Base-by-base conservation (phyloP, 2,888 invertebrate genomes). In the Trachelus troglodyta region DNA sequence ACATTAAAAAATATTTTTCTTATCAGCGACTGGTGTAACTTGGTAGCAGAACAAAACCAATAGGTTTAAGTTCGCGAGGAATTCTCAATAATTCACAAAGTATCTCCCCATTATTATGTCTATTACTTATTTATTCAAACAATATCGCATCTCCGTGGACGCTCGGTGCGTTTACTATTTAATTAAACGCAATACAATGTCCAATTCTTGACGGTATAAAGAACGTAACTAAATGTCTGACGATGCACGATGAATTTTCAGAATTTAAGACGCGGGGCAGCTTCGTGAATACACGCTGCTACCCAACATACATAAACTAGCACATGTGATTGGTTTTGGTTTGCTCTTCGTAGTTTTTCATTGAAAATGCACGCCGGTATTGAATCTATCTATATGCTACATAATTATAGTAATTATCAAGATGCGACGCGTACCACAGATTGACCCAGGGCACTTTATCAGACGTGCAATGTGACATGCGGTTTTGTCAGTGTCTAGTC, bases 1-100 rank as follows among this genome's bases (percentile, higher is more conserved):
- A 9, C 23, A 23, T 56, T 56, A 56, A 56, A 56, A 56, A 23
- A 56, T 56, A 56, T 23, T 56, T 56, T 56, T 56, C 56, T 56
- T 56, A 56, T 15, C 15, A 9, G 23, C 56, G 9, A 56, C 56
- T 23, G 56, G 9, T 56, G 56, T 23, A 23, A 2, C 56, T 56
- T 23, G 56, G 23, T 35, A 35, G 74, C 74, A 74, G 34, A 74
- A 74, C 33, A 71, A 40, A 75, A 34, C 75, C 74, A 77, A 77
- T 77, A 33, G 75, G 33, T 71, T 77, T 77, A n/a, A 11, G 34
- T 69, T 40, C 69, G 15, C 30, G 69, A 69, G 77, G 77, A 71
- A 35, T 35, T 35, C n/a, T 34, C 69, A 75, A 77, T 75, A 69
- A 77, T 77, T 31, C 74, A 77, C 77, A 75, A 40, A 75, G 69